Conservation (phyloP, 2,113 vertebrate genomes). For the Pedetes capensis region DNA sequence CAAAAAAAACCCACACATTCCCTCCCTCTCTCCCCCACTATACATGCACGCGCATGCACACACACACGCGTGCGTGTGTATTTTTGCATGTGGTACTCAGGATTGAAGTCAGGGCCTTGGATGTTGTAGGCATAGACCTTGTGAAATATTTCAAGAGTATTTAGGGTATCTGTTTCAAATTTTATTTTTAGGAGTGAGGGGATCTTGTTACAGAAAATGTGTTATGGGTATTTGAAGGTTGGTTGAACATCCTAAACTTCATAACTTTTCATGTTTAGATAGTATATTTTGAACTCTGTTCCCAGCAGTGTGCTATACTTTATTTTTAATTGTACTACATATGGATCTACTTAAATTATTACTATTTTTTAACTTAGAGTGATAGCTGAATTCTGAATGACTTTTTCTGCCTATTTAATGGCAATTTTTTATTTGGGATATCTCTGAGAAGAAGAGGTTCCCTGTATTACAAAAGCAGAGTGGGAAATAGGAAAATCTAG, state of each 20-base stretch:
- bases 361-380: too few relatives aligned
- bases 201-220: background rate
- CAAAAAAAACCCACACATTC: too few relatives aligned
- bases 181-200: background rate
- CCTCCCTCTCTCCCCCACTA: too few relatives aligned
- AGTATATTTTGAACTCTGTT: background rate
- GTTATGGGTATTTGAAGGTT: background rate
- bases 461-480: background rate
- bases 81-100: too few relatives aligned
- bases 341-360: background rate
- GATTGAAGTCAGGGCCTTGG: too few relatives aligned
- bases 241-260: background rate
- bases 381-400: background rate
- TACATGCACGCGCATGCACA: too few relatives aligned
- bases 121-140: too few relatives aligned
- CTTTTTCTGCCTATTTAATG: slow-evolving; percentile 5
- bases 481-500: background rate
- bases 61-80: too few relatives aligned
- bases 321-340: slow-evolving; percentile 21
- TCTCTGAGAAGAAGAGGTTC: background rate
- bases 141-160: background rate
- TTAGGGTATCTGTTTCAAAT: background rate
- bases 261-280: slow-evolving; percentile 5
- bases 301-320: background rate
- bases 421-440: background rate